Conservation (phyloP, 64 coral and sea anemone species). For the Orbicella faveolata region DNA sequence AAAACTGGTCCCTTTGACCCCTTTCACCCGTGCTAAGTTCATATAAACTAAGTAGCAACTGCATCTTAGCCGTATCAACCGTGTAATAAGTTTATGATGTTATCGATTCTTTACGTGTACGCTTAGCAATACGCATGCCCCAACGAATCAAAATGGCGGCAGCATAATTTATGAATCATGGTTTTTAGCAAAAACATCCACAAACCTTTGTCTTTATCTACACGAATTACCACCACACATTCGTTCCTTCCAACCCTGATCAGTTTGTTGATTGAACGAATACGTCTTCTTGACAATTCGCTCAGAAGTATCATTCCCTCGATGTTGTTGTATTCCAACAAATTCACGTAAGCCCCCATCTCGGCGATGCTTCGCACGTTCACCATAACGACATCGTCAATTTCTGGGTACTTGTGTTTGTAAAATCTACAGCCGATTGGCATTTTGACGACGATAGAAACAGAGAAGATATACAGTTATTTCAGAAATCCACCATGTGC, state of each 20-base stretch:
- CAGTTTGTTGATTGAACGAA: slow-evolving; percentile 97
- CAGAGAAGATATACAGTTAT: neutral
- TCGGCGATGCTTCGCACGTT: slow-evolving; percentile 99
- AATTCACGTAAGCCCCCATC: slow-evolving; percentile 98
- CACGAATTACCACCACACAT: slow-evolving; percentile 98
- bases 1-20: no score
- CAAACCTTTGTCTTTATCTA: slow-evolving; percentile 99
- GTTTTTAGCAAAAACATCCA: neutral
- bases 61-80: no score
- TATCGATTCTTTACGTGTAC: no score
- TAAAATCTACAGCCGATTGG: slow-evolving; percentile 97
- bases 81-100: no score
- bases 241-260: slow-evolving; percentile 97
- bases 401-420: slow-evolving; percentile 95
- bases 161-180: neutral
- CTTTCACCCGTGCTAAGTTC: no score
- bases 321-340: slow-evolving; percentile 97
- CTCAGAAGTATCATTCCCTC: slow-evolving; percentile 99
- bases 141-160: neutral
- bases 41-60: no score
- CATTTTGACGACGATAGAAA: slow-evolving; percentile 53
- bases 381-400: slow-evolving; percentile 99
- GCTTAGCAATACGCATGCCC: neutral
- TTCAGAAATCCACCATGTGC: slow-evolving; percentile 16
- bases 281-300: slow-evolving; percentile 94